Percentiles rank a stretch among this genome's conserved stretches.
Evolutionary conservation across 2,113 vertebrate genomes (phyloP).

Genomic region (Ptilonorhynchus violaceus): DNA sequence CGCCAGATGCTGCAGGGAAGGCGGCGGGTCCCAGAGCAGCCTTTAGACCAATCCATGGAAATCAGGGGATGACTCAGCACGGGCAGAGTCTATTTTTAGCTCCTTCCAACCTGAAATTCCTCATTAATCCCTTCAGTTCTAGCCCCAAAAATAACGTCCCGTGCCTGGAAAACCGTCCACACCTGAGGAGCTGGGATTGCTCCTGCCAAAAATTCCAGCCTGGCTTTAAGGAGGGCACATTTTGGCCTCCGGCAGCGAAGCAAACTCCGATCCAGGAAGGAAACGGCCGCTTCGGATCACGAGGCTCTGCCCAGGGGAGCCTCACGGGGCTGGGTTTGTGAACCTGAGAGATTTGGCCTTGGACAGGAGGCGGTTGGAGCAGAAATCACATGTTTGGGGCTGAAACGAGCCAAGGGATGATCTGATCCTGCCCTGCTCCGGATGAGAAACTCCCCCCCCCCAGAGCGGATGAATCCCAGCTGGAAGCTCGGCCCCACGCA

Average conservation of each 20-base stretch:
- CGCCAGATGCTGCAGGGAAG: neutral
- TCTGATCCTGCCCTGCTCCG: neutral
- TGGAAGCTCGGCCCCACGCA: neutral
- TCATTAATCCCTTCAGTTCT: neutral
- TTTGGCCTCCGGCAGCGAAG: neutral
- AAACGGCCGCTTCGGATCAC: rapidly evolving
- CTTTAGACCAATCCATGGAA: neutral
- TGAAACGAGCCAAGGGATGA: neutral
- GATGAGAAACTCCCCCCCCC: neutral
- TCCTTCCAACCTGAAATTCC: neutral
- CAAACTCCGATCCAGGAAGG: neutral
- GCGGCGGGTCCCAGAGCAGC: neutral
- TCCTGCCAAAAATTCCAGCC: neutral
- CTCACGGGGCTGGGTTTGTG: neutral
- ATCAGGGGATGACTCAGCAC: neutral
- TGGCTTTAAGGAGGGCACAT: neutral
- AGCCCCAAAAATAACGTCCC: neutral
- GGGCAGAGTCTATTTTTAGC: neutral
- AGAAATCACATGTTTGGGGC: rapidly evolving
- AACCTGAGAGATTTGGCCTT: neutral
- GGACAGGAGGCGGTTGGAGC: neutral
- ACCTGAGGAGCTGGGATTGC: rapidly evolving
- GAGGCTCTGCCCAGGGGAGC: neutral
- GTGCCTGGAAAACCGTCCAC: neutral
- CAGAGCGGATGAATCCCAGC: neutral